Conservation (phyloP, 2,113 vertebrate species). For the Mesitornis unicolor region DNA sequence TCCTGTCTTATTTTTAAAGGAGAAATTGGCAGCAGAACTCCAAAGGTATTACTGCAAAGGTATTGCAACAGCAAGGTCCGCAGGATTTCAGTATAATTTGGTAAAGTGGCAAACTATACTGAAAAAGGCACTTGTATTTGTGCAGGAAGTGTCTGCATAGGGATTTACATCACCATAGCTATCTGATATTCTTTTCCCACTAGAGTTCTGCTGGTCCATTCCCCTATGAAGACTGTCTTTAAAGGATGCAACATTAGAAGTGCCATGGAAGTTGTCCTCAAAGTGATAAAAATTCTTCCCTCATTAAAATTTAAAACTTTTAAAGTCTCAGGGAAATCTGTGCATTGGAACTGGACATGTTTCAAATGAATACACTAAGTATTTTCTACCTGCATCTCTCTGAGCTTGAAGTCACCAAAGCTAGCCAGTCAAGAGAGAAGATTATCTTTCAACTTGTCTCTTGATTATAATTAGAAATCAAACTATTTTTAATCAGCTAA, state of each 20-base stretch:
- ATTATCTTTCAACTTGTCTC: neutral
- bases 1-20: neutral
- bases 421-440: neutral
- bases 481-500: neutral
- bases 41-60: neutral
- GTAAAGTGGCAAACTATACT: neutral
- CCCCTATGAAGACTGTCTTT: neutral
- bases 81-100: neutral
- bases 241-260: neutral
- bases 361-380: neutral
- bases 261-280: neutral
- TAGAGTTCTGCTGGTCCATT: neutral
- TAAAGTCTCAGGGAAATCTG: neutral
- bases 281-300: neutral
- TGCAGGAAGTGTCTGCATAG: neutral
- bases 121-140: neutral
- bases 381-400: neutral
- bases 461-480: neutral
- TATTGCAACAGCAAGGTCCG: neutral
- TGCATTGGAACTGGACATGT: neutral
- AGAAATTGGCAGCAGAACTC: neutral
- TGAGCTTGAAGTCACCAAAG: neutral
- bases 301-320: conserved; percentile 8
- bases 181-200: neutral
- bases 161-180: neutral